phyloP scores from a whole-genome alignment of 2,113 vertebrate genomes.

The Amblyopsis rosae region DNA sequence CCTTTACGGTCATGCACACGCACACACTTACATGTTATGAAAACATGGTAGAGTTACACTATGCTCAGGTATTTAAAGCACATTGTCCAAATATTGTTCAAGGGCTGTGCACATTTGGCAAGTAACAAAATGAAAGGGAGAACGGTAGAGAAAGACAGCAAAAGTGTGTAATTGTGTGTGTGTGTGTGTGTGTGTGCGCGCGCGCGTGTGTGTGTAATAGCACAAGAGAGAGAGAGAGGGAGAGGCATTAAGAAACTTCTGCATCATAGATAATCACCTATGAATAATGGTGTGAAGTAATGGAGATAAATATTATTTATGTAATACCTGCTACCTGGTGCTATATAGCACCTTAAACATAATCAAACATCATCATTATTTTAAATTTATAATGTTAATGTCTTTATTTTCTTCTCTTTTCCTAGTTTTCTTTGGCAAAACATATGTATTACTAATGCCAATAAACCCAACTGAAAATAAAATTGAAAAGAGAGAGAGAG shows the following conservation, averaged over 20 bases:
- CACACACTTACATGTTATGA: slow-evolving; percentile 34
- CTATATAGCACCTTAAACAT: too few relatives aligned
- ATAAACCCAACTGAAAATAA: background rate
- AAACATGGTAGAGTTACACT: slow-evolving; percentile 29
- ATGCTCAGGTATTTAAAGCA: slow-evolving; percentile 18
- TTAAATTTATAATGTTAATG: too few relatives aligned
- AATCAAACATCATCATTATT: too few relatives aligned
- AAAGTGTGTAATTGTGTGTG: background rate
- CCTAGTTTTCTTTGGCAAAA: too few relatives aligned
- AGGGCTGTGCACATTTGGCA: background rate
- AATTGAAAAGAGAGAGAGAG: background rate
- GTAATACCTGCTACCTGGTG: too few relatives aligned
- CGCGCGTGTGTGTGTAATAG: too few relatives aligned
- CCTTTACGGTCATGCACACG: slow-evolving; percentile 14
- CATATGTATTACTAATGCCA: too few relatives aligned
- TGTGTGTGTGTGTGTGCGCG: too few relatives aligned
- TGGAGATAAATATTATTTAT: background rate
- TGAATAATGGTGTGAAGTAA: slow-evolving; percentile 6
- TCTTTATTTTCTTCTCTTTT: too few relatives aligned
- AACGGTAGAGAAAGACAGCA: too few relatives aligned
- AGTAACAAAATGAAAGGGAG: background rate
- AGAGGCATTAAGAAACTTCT: background rate
- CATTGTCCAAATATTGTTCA: slow-evolving; percentile 39
- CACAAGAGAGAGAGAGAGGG: background rate
- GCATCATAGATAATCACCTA: slow-evolving; percentile 13